These are phyloP conservation scores for Calyptommatus sinebrachiatus DNA, from an alignment of 2,113 vertebrate genomes.

Conservation along the genomic window DNA sequence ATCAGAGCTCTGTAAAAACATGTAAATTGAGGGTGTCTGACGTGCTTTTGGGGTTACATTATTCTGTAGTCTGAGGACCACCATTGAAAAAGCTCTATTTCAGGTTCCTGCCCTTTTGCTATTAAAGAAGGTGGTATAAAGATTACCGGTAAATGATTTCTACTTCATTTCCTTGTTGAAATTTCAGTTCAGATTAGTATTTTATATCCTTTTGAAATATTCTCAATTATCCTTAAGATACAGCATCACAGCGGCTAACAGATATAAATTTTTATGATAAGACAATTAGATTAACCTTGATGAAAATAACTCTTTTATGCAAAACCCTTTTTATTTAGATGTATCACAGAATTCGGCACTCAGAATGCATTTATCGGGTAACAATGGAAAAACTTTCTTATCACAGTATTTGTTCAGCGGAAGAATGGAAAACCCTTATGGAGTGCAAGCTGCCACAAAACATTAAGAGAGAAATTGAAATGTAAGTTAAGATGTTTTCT, in stretches of 20 bases:
- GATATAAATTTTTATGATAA: neutral
- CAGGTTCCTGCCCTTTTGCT: too few species aligned
- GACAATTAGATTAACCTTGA: neutral
- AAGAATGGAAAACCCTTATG: constrained; percentile 94
- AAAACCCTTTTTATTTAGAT: constrained; percentile 74
- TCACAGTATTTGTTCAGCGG: constrained; percentile 94
- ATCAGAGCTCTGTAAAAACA: too few species aligned
- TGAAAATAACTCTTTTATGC: neutral
- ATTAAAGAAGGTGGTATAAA: too few species aligned
- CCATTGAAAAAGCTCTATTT: too few species aligned
- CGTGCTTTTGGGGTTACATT: too few species aligned
- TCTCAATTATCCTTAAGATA: neutral
- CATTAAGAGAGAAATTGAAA: constrained; percentile 91
- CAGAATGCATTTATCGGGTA: constrained; percentile 98
- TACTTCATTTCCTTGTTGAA: too few species aligned
- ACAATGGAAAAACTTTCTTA: constrained; percentile 98
- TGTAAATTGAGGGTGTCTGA: too few species aligned
- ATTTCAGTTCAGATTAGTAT: neutral
- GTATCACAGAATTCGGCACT: constrained; percentile 97
- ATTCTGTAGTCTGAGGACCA: too few species aligned
- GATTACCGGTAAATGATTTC: too few species aligned
- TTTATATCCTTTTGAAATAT: neutral
- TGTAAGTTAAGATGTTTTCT: constrained; percentile 69
- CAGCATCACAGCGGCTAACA: neutral
- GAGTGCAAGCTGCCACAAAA: constrained; percentile 81